Evolutionary conservation across 1,140 invertebrate genomes (phyloP).

Genomic region (Drosophila micromelanica): DNA sequence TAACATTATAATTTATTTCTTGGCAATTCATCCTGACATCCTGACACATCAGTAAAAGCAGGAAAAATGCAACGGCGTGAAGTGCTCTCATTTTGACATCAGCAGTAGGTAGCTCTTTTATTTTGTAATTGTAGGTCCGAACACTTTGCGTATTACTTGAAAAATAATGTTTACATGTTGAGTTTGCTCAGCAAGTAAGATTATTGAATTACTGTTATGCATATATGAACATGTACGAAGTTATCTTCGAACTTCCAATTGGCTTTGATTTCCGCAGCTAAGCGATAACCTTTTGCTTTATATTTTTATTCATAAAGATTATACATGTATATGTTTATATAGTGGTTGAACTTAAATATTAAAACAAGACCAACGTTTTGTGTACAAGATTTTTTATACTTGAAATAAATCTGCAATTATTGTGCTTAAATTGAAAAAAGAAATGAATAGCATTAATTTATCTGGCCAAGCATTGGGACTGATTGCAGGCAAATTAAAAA

Average conservation of each 20-base stretch:
- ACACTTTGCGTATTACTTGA: not conserved
- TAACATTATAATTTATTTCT: no score
- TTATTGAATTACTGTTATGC: not conserved
- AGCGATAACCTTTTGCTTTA: not conserved
- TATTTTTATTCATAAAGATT: not conserved
- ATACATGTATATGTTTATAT: not conserved
- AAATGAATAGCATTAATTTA: not conserved
- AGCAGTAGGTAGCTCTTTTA: not conserved
- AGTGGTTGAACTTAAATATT: not conserved
- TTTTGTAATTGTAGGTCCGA: not conserved
- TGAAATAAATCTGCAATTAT: not conserved
- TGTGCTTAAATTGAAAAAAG: not conserved
- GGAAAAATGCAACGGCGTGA: not conserved
- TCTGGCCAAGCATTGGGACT: not conserved
- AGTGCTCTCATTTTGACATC: not conserved
- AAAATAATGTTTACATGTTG: constrained; percentile 4
- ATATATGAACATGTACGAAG: not conserved
- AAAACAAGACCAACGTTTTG: not conserved
- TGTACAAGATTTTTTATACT: no score
- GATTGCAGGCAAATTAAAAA: no score
- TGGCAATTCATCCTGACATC: not conserved
- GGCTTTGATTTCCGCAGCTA: not conserved
- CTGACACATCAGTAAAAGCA: not conserved
- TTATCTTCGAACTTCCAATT: constrained; percentile 7
- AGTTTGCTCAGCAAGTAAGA: not conserved